Evolutionary conservation across 2,797 vertebrate species (phyloP), one percentile per base, ranked within the genome.

Genomic region (Carcharodon carcharias): DNA sequence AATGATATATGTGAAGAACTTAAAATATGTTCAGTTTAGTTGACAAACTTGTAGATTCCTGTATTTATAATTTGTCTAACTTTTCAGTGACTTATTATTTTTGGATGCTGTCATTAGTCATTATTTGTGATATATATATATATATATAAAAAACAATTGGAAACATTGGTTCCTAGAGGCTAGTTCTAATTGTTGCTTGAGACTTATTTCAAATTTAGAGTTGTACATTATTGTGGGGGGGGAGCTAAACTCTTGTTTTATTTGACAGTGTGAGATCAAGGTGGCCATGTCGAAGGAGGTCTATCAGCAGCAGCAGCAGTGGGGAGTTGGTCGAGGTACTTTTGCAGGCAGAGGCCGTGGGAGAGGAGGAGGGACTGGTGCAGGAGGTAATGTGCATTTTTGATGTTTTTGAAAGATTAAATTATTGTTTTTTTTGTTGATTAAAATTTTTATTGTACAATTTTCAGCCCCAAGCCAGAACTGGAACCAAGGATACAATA

Each of bases 271-370:
- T 98, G 99, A 99, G 98, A 98, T 99, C 96, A 99, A 99, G 98
- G 99, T 99, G 97, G 99, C 99, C 9, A 99, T 99, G 99, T 99
- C 99, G 23, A 99, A 99, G 97, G 99, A 99, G 73, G 99, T 99
- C 98, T 99, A 99, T 97, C 99, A 99, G 97, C 99, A 99, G 96
- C 99, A 99, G 97, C 99, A 98, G 87, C 98, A 99, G 97, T 99
- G 99, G 98, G 99, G 99, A 97, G 99, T 98, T 88, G 98, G 99
- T 96, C 98, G 99, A 97, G 99, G 99, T 18, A 98, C 98, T 91
- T 99, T 99, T 97, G 97, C 98, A 0, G 98, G 98, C 97, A 98
- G 99, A 98, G 98, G 98, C 96, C 98, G 99, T 97, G 99, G 99
- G 96, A 98, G 99, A 98, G 99, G 99, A 0, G 98, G 98, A 97